Evolutionary conservation across 2,888 invertebrate species (phyloP), one percentile per base, ranked within the genome.

Genomic region (Drosophila buzzatii): DNA sequence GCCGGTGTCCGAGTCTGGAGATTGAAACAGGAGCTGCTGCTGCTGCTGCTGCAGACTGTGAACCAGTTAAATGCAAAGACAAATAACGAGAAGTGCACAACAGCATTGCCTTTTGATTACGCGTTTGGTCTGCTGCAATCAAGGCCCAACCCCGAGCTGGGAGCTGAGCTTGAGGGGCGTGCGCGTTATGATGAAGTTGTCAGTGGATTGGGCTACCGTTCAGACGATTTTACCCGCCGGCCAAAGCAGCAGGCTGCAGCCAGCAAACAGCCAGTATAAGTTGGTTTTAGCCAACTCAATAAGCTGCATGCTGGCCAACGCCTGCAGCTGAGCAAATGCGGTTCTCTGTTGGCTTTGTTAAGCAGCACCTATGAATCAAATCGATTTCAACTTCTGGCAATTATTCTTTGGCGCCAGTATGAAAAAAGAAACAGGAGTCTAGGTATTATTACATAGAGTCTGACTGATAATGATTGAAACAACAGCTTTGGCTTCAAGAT

Each of bases 121-220:
- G 72, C 81, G 72, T 76, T 72, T 76, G 76, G 58, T 55, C 60
- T 61, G 60, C 59, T 73, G 79, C 85, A 85, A 85, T 85, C 82
- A 85, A 73, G 47, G n/a, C 31, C 41, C 39, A 35, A 57, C 18
- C 61, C 62, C 31, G 56, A 47, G 47, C 49, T 44, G 59, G 14
- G 37, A 39, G 27, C 58, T 33, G 27, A 58, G 49, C 52, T 52
- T 60, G 42, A 45, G 71, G 72, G 73, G 79, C 82, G 81, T 82
- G 59, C 64, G 81, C 81, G 70, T 75, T 85, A 87, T 87, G 85
- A 85, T 85, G 85, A 81, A 81, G 88, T 85, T 85, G 85, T 85
- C 88, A 85, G 88, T 82, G 85, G 79, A 55, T 51, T 67, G 62
- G 59, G 85, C 85, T 85, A 85, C 85, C 79, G 85, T 85, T 76